Percentiles rank a stretch among this genome's conserved stretches.
phyloP scores from a whole-genome alignment of 2,113 vertebrate genomes.

The Paratilapia polleni region DNA sequence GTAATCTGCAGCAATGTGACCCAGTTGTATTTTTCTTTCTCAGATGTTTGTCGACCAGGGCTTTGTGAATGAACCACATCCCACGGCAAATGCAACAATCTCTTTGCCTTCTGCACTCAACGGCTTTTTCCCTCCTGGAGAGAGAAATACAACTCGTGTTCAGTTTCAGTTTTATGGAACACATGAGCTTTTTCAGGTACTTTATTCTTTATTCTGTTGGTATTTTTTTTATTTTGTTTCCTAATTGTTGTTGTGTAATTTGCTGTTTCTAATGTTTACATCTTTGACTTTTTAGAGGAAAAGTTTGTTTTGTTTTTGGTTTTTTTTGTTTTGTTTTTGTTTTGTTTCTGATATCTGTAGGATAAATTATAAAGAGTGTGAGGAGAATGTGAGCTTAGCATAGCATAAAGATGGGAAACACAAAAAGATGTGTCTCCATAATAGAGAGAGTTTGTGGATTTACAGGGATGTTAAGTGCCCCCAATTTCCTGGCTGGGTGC shows the following conservation, averaged over 20 bases:
- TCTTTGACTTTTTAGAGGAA: background rate
- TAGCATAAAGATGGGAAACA: background rate
- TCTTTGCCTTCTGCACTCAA: constrained; percentile 82
- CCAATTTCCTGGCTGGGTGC: background rate
- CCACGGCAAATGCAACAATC: constrained; percentile 76
- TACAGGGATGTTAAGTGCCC: background rate
- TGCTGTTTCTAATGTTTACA: background rate
- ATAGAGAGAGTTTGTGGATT: no score
- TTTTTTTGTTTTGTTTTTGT: no score
- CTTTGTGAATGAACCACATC: constrained; percentile 54
- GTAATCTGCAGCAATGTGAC: background rate
- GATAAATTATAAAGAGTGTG: background rate
- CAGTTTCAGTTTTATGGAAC: constrained; percentile 89
- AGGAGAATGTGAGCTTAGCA: background rate
- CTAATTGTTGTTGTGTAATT: background rate
- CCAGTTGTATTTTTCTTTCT: background rate
- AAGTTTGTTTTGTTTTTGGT: background rate
- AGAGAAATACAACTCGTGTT: constrained; percentile 73
- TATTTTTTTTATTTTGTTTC: background rate
- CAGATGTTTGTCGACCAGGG: constrained; percentile 79
- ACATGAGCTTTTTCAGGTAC: constrained; percentile 86
- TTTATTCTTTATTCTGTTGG: background rate
- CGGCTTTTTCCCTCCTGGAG: constrained; percentile 58
- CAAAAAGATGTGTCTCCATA: background rate
- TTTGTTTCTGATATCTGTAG: background rate